A percentile compares a stretch with the other conserved stretches of the same genome.
phyloP scores from a whole-genome alignment of 2,113 vertebrate species.

The Ochotona curzoniae region DNA sequence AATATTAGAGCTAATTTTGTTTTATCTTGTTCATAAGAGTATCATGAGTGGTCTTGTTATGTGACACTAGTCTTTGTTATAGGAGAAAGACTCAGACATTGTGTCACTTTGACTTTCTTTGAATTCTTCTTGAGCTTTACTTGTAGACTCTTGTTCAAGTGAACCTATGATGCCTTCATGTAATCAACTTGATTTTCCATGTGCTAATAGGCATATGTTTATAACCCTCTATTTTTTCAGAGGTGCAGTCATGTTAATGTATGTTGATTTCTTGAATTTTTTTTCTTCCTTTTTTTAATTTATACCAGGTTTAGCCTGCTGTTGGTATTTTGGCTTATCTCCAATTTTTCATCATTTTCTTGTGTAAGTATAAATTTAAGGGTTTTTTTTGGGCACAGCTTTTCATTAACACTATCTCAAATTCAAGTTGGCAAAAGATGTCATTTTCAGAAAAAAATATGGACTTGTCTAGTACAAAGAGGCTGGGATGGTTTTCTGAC shows the following conservation, averaged over 20 bases:
- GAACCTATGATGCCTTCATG: not conserved
- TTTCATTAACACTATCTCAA: conserved; percentile 84
- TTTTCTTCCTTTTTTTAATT: conserved; percentile 42
- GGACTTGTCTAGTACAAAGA: conserved; percentile 84
- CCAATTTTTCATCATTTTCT: conserved; percentile 59
- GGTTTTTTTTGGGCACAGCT: conserved; percentile 78
- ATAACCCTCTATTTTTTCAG: not conserved
- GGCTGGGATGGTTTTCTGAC: conserved; percentile 83
- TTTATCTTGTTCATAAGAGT: not conserved
- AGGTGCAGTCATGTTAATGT: not conserved
- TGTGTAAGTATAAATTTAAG: conserved; percentile 70
- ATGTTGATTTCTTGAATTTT: conserved; percentile 20
- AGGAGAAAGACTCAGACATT: conserved; percentile 3
- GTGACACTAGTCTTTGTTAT: not conserved
- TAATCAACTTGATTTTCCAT: not conserved
- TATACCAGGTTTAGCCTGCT: not conserved
- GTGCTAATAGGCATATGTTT: conserved; percentile 23
- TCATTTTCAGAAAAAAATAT: conserved; percentile 84
- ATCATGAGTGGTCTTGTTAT: not conserved
- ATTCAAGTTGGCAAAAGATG: conserved; percentile 84
- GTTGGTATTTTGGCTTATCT: conserved; percentile 58
- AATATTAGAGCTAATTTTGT: not conserved
- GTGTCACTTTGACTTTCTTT: not conserved
- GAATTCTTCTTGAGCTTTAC: not conserved
- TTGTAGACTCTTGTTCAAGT: not conserved